Conservation (phyloP, 1,140 invertebrate species). For the Aleiodes sp. region DNA sequence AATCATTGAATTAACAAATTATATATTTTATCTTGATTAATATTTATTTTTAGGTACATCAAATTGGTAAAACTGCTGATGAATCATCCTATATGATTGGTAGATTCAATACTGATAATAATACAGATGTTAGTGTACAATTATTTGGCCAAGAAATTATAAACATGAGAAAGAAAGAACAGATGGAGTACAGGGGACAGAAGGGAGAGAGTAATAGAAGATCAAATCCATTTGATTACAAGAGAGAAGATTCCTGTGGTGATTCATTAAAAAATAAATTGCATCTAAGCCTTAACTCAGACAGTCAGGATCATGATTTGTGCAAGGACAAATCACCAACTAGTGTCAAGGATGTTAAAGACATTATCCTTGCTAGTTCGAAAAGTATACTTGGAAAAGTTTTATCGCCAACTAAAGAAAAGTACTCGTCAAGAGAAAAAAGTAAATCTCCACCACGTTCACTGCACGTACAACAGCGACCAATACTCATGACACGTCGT, state of each 20-base stretch:
- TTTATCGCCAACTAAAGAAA: constrained; percentile 79
- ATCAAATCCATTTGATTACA: constrained; percentile 64
- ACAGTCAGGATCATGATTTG: constrained; percentile 57
- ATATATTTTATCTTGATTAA: constrained; percentile 37
- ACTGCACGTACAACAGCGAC: constrained; percentile 62
- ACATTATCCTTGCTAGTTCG: constrained; percentile 77
- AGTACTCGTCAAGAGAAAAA: constrained; percentile 64
- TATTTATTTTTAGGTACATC: constrained; percentile 61
- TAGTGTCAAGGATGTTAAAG: constrained; percentile 77
- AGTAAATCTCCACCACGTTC: constrained; percentile 63
- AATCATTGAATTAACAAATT: background rate
- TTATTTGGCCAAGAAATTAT: constrained; percentile 77
- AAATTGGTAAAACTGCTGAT: constrained; percentile 77
- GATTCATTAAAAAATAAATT: constrained; percentile 61
- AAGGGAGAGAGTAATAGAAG: constrained; percentile 60
- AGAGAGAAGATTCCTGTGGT: constrained; percentile 59
- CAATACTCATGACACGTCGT: constrained; percentile 83
- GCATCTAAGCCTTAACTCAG: constrained; percentile 59
- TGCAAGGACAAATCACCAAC: constrained; percentile 64
- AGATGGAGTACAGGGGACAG: constrained; percentile 58
- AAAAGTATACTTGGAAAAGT: constrained; percentile 83
- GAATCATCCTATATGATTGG: constrained; percentile 89
- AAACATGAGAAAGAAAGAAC: constrained; percentile 69
- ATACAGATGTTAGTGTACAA: constrained; percentile 78
- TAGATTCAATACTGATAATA: constrained; percentile 79